A percentile compares a stretch with the other conserved stretches of the same genome.
phyloP scores from a whole-genome alignment of 2,797 vertebrate genomes.

The Tarsius wallacei region DNA sequence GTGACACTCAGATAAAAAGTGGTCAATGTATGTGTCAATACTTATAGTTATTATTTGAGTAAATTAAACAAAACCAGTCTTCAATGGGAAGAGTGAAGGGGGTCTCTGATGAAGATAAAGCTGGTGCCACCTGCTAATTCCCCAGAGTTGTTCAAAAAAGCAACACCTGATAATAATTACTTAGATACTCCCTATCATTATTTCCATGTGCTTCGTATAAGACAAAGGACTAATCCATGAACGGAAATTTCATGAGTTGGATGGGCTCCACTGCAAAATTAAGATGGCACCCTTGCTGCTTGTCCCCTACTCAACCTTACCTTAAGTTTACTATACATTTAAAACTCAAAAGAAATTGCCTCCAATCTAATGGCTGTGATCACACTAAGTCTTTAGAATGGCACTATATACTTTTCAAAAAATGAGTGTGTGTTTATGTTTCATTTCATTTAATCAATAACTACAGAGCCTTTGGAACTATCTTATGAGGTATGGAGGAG shows the following conservation, averaged over 20 bases:
- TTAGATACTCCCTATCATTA: neutral
- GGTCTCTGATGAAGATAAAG: neutral
- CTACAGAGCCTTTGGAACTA: neutral
- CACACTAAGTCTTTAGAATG: neutral
- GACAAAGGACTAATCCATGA: neutral
- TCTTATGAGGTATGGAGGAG: neutral
- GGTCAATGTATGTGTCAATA: no score
- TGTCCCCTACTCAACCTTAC: neutral
- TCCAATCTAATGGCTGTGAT: neutral
- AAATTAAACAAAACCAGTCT: neutral
- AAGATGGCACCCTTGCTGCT: neutral
- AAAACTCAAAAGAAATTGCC: neutral
- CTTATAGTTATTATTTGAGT: neutral
- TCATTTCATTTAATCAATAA: neutral
- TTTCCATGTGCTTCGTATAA: neutral
- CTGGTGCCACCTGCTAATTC: neutral
- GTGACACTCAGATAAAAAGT: neutral
- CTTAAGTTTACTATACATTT: slow-evolving; percentile 2
- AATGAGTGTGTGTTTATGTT: neutral
- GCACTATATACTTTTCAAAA: neutral
- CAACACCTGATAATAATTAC: neutral
- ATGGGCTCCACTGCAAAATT: neutral
- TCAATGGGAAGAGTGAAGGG: neutral
- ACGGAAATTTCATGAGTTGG: neutral
- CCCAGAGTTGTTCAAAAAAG: neutral